Evolutionary conservation across 2,113 vertebrate genomes (phyloP), one percentile per base, ranked within the genome.

Genomic region (Struthidea cinerea): DNA sequence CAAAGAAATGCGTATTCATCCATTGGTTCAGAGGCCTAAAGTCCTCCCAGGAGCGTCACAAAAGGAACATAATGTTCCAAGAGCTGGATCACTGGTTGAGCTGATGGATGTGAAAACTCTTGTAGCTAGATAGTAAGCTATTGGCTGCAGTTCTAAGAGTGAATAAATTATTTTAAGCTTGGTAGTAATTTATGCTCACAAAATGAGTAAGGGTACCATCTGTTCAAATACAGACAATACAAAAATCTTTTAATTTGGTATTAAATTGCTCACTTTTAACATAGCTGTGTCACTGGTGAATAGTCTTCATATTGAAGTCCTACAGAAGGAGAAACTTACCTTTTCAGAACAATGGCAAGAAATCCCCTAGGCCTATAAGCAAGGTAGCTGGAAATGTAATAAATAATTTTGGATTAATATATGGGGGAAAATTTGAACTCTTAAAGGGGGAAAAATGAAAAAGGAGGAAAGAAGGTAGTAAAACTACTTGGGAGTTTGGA

Each of bases 151-250:
- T 77, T 91, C 67, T 63, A 74, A 63, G 63, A 88, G 23, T 32
- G 50, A 90, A 90, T 86, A 95, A 67, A 97, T 84, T 57, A 65
- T 47, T 77, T 84, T 46, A 80, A 87, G 33, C 30, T 84, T 63
- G 44, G 39, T 57, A 87, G 68, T 90, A 94, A 91, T 78, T 89
- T 88, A 82, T n/a, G 64, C n/a, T 94, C 67, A 64, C 32, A 91
- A 85, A 91, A 87, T 82, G 49, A 94, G 69, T 92, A 88, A 84
- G 71, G 55, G 39, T 83, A 83, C 71, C 79, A 95, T 91, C 92
- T 95, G 94, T 61, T 84, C 68, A 75, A 77, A 50, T 27, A 60
- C 47, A 89, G 73, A 75, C 39, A 90, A 92, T 67, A 84, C 4
- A 55, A 65, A 74, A 67, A 46, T 64, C 10, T 78, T 65, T 81